A percentile compares a stretch with the other conserved stretches of the same genome.
Evolutionary conservation across 1,140 invertebrate species (phyloP).

Genomic region (Drosophila lini): DNA sequence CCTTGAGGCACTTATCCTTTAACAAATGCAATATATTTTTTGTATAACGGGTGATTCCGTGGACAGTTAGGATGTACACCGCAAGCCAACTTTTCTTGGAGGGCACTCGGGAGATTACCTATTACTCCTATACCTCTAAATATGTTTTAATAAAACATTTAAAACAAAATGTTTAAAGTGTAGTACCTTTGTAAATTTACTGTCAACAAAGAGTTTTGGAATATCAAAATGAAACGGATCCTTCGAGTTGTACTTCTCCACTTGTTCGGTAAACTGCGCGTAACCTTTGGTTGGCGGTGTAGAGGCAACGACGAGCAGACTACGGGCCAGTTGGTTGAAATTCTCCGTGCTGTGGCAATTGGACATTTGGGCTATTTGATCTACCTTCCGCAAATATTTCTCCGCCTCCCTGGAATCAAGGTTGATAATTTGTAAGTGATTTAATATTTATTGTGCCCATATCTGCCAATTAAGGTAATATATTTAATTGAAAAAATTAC

Average conservation of each 20-base stretch:
- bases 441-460: neutral
- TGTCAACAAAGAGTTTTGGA: conserved; percentile 84
- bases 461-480: neutral
- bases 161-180: no score
- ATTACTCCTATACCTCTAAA: no score
- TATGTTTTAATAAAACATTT: no score
- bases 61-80: no score
- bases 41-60: no score
- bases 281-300: conserved; percentile 91
- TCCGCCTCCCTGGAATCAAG: conserved; percentile 87
- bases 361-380: conserved; percentile 86
- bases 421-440: neutral
- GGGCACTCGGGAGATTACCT: no score
- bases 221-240: conserved; percentile 84
- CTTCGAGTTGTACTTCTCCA: conserved; percentile 90
- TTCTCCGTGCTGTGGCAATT: conserved; percentile 88
- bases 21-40: no score
- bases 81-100: no score
- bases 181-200: conserved; percentile 86
- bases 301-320: conserved; percentile 93
- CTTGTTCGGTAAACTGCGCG: conserved; percentile 91
- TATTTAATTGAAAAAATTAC: conserved; percentile 6
- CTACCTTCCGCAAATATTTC: conserved; percentile 94
- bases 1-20: no score
- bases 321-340: conserved; percentile 90